Evolutionary conservation across 1,140 invertebrate genomes (phyloP).

Genomic region (Sminthurides bifidus): DNA sequence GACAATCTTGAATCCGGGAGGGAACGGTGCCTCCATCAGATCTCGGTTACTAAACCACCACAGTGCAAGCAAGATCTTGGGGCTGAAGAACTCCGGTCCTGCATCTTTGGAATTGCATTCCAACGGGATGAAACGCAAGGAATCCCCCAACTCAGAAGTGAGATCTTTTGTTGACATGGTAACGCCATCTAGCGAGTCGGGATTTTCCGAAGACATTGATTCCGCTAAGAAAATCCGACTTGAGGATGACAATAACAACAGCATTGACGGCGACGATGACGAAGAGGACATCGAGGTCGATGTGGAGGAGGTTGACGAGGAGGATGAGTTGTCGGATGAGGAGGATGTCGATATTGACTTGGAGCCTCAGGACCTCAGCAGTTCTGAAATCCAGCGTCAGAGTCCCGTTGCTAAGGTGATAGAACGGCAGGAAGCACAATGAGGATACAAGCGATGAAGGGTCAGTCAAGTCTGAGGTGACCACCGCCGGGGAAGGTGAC

Average conservation of each 20-base stretch:
- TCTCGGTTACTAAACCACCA: constrained; percentile 16
- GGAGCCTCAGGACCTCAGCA: neutral
- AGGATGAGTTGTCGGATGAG: constrained; percentile 22
- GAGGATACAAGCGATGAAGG: no score
- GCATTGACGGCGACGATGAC: constrained; percentile 33
- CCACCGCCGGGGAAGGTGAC: no score
- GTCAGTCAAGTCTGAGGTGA: no score
- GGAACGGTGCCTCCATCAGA: constrained; percentile 16
- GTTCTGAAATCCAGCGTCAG: neutral
- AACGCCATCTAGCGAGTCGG: constrained; percentile 38
- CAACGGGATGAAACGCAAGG: constrained; percentile 20
- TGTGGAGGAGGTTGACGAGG: constrained; percentile 22
- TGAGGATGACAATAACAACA: constrained; percentile 31
- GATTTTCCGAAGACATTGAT: constrained; percentile 22
- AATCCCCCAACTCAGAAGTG: constrained; percentile 82
- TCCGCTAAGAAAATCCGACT: constrained; percentile 25
- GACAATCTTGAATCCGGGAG: constrained; percentile 52
- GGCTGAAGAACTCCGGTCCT: neutral
- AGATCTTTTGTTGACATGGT: constrained; percentile 88
- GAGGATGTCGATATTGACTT: constrained; percentile 12
- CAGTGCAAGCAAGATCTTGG: constrained; percentile 19
- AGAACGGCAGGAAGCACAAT: neutral
- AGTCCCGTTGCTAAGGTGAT: neutral
- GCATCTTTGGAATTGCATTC: constrained; percentile 5
- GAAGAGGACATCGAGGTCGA: constrained; percentile 33